Percentiles rank a stretch among this genome's conserved stretches.
These are phyloP conservation scores for Amazona finschi DNA, from an alignment of 2,797 vertebrate genomes.

Conservation along the genomic window DNA sequence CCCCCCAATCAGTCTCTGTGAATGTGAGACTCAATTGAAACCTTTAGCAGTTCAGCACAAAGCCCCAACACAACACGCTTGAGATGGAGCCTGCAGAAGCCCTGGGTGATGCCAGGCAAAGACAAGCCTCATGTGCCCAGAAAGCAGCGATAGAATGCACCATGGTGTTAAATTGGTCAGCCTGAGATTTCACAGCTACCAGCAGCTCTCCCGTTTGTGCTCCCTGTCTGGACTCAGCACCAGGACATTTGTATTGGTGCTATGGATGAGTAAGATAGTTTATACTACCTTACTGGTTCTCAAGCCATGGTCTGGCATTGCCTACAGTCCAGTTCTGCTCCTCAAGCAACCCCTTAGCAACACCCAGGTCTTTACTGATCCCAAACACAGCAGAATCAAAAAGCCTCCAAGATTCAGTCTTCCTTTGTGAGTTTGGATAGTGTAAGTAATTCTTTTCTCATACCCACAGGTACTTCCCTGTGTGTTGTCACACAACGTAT, in stretches of 20 bases:
- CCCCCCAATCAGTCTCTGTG: not conserved
- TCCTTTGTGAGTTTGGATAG: not conserved
- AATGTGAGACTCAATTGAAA: slow-evolving; percentile 17
- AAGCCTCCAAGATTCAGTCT: not conserved
- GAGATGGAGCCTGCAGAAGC: not conserved
- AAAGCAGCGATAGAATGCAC: not conserved
- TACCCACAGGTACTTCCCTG: rapidly evolving
- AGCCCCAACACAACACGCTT: not conserved
- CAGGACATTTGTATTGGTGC: not conserved
- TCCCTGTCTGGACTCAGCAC: not conserved
- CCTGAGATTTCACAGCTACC: not conserved
- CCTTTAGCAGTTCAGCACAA: slow-evolving; percentile 15
- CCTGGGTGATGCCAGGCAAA: not conserved
- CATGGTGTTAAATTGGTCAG: not conserved
- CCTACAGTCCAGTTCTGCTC: not conserved
- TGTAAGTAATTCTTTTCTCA: not conserved
- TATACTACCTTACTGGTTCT: not conserved
- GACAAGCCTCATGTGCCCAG: rapidly evolving
- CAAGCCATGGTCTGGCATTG: not conserved
- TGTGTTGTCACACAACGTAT: not conserved
- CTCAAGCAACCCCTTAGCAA: not conserved
- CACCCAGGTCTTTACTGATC: not conserved
- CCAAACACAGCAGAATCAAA: not conserved
- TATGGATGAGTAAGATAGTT: not conserved
- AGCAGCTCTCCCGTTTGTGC: not conserved